phyloP scores from a whole-genome alignment of 2,888 invertebrate species.

The Myopa tessellatipennis region DNA sequence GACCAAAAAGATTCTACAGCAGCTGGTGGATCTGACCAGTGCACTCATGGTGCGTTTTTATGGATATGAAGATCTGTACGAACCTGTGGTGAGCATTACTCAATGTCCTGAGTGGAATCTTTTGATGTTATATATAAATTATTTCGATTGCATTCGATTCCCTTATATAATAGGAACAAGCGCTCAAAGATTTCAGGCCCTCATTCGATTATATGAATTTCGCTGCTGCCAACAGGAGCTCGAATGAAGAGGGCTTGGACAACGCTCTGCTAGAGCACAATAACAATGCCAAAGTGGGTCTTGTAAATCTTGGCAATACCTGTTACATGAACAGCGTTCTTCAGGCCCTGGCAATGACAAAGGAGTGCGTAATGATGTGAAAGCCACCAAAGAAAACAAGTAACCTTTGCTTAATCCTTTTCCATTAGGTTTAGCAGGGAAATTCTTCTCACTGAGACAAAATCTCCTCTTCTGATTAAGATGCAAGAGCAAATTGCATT shows the following conservation, averaged over 20 bases:
- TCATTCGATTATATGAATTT: constrained; percentile 35
- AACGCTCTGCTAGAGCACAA: constrained; percentile 49
- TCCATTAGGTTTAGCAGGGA: constrained; percentile 75
- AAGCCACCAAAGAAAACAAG: neutral
- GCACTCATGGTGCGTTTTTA: constrained; percentile 71
- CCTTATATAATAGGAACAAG: constrained; percentile 57
- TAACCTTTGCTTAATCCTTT: neutral
- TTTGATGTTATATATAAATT: constrained; percentile 12
- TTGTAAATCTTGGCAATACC: constrained; percentile 86
- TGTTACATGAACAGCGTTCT: constrained; percentile 91
- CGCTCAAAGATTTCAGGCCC: constrained; percentile 66
- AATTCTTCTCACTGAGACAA: constrained; percentile 72
- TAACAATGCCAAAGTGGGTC: constrained; percentile 72
- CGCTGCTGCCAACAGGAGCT: constrained; percentile 38
- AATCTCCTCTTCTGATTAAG: constrained; percentile 73
- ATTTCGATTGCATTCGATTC: constrained; percentile 2
- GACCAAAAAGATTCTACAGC: constrained; percentile 71
- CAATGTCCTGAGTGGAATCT: neutral
- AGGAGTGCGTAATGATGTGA: constrained; percentile 71
- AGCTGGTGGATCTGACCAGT: constrained; percentile 73
- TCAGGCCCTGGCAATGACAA: constrained; percentile 85
- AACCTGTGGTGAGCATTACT: constrained; percentile 68
- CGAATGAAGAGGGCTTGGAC: constrained; percentile 48
- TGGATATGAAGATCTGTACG: constrained; percentile 68
- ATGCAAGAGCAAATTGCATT: constrained; percentile 81